phyloP scores from a whole-genome alignment of 2,113 vertebrate species.

The Odobenus rosmarus region DNA sequence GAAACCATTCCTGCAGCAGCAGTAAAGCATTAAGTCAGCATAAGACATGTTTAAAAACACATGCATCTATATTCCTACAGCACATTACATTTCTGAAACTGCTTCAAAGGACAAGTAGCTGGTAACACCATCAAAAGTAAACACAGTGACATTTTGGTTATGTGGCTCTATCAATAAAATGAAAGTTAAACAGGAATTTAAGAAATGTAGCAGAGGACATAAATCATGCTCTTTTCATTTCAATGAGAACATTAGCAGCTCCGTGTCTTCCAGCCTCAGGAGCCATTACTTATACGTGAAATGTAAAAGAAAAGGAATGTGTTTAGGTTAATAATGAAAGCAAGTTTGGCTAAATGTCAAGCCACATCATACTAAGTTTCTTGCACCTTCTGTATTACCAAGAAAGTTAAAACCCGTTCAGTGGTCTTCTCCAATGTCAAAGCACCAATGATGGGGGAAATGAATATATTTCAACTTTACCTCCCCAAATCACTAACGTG shows the following conservation, averaged over 20 bases:
- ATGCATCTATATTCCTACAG: not conserved
- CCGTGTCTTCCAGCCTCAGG: not conserved
- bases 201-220: not conserved
- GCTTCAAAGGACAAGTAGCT: constrained; percentile 20
- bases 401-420: constrained; percentile 31
- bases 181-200: constrained; percentile 3
- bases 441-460: not conserved
- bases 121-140: not conserved
- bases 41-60: not conserved
- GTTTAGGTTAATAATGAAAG: constrained; percentile 8
- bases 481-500: not conserved
- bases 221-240: not conserved
- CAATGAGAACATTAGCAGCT: not conserved
- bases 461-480: not conserved
- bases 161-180: constrained; percentile 26
- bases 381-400: not conserved
- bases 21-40: not conserved
- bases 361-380: not conserved
- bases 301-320: constrained; percentile 40
- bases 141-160: not conserved
- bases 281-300: not conserved
- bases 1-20: not conserved
- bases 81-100: not conserved
- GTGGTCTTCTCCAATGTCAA: not conserved
- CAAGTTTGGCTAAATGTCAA: constrained; percentile 41